phyloP scores from a whole-genome alignment of 2,888 invertebrate genomes.

The Drosophila siamana region DNA sequence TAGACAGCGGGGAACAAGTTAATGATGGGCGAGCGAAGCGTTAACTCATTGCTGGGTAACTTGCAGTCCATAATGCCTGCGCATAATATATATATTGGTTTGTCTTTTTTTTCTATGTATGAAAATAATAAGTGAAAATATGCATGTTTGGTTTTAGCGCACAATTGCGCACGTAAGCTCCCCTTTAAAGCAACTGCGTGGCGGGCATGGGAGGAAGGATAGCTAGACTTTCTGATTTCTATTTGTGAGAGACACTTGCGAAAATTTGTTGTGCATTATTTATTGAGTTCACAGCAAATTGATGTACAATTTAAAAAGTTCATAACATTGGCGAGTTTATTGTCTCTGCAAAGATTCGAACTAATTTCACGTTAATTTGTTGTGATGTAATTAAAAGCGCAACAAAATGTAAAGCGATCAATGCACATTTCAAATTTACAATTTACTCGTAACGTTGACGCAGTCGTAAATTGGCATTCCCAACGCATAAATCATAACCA shows the following conservation, averaged over 20 bases:
- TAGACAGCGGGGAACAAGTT: background rate
- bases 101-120: conserved; percentile 42
- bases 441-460: conserved; percentile 17
- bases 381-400: conserved; percentile 48
- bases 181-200: conserved; percentile 13
- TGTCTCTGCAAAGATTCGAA: background rate
- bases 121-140: conserved; percentile 79
- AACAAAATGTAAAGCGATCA: conserved; percentile 50
- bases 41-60: conserved; percentile 13
- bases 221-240: conserved; percentile 24
- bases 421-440: conserved; percentile 41
- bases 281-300: conserved; percentile 36
- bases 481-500: conserved; percentile 49
- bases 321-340: background rate
- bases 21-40: background rate
- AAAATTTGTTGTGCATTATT: conserved; percentile 44
- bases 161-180: conserved; percentile 72
- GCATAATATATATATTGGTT: background rate
- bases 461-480: conserved; percentile 37
- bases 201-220: background rate
- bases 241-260: conserved; percentile 13
- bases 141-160: conserved; percentile 79
- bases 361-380: conserved; percentile 56
- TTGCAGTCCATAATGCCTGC: background rate
- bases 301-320: conserved; percentile 38